Evolutionary conservation across 64 coral and sea anemone genomes (phyloP), one percentile per base, ranked within the genome.

Genomic region (Cladopsammia gracilis): DNA sequence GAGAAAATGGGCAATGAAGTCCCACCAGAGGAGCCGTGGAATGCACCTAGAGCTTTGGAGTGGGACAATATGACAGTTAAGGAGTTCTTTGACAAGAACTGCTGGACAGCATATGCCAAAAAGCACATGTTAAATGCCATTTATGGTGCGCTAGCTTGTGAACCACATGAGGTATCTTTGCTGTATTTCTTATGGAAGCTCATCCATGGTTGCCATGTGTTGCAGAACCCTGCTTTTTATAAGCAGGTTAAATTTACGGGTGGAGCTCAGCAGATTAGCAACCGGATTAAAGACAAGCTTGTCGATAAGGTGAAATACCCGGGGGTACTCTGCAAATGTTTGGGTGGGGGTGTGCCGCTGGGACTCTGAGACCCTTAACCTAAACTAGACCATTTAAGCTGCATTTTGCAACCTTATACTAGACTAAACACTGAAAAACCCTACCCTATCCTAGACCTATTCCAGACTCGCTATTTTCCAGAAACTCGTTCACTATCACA

Each of bases 101-200:
- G 97, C 47, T 96, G 82, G 91, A 99, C 97, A 64, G 88, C 42
- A 42, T 99, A 99, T 24, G 67, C 74, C 5, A 99, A 96, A 53
- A 96, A 94, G 49, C 91, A 91, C 18, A 96, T 99, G 97, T 61
- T 85, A 15, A 94, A 98, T 71, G 87, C 96, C 43, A 78, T 85
- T 70, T 83, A 94, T 46, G 94, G 91, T 76, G 94, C 97, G 6
- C 94, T 98, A 91, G 97, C 94, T 3, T 84, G 88, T 0, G 97
- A 98, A 64, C 94, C 97, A 0, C 79, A 92, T 26, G 88, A 98
- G 4, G 92, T 98, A 91, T 98, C 97, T 3, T 56, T 98, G 70
- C 49, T 98, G 70, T 98, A 98, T 64, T 98, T 96, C 83, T 42
- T 98, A 68, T 98, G 97, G 97, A 96, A 98, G 51, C 77, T 98